A percentile compares a stretch with the other conserved stretches of the same genome.
phyloP scores from a whole-genome alignment of 2,888 invertebrate species.

The Hydriomena furcata region DNA sequence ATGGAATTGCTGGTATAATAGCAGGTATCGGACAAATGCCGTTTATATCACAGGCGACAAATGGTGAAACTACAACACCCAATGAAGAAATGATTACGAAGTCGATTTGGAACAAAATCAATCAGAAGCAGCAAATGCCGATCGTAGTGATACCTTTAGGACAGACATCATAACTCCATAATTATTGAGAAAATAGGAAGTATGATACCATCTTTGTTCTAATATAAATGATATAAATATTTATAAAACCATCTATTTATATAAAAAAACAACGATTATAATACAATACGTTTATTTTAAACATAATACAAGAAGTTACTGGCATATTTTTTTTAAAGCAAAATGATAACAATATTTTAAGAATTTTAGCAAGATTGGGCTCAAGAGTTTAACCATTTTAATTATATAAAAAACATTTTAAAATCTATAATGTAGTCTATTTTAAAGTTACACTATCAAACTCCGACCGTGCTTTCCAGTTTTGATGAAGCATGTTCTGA shows the following conservation, averaged over 20 bases:
- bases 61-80: slow-evolving; percentile 25
- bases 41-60: slow-evolving; percentile 44
- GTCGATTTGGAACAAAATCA: slow-evolving; percentile 43
- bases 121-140: slow-evolving; percentile 43
- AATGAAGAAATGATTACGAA: slow-evolving; percentile 38
- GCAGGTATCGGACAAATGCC: slow-evolving; percentile 63
- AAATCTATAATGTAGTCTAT: neutral
- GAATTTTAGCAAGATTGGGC: slow-evolving; percentile 49
- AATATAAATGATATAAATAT: too few relatives aligned
- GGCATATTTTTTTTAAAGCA: neutral
- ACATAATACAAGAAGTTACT: neutral
- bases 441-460: slow-evolving; percentile 61
- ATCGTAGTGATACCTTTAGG: slow-evolving; percentile 53
- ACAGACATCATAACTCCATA: slow-evolving; percentile 12
- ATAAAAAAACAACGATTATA: neutral
- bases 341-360: slow-evolving; percentile 15
- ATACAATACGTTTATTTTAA: slow-evolving; percentile 26
- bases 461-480: slow-evolving; percentile 43
- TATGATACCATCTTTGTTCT: too few relatives aligned
- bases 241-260: too few relatives aligned
- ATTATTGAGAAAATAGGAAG: neutral
- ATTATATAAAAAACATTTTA: neutral
- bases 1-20: slow-evolving; percentile 60
- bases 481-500: slow-evolving; percentile 15
- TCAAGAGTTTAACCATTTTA: slow-evolving; percentile 67